Evolutionary conservation across 2,888 invertebrate genomes (phyloP).

Genomic region (Scaptodrosophila latifasciaeformis): DNA sequence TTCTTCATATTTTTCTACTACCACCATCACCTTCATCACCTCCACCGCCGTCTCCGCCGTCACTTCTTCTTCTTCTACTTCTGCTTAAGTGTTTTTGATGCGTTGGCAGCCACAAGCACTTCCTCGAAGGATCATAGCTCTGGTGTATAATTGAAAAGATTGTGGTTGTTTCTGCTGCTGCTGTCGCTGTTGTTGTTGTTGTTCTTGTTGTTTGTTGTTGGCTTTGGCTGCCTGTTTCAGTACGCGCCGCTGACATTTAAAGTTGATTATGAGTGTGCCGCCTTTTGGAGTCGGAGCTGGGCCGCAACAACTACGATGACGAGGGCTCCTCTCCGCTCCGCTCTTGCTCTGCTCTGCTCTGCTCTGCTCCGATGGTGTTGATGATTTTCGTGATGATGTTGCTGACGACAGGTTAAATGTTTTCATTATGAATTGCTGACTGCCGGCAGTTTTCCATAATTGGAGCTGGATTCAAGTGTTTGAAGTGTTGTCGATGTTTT

Average conservation of each 20-base stretch:
- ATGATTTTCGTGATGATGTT: conserved; percentile 43
- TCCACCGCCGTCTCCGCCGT: neutral
- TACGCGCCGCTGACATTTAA: no score
- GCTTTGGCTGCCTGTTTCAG: no score
- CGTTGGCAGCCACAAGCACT: conserved; percentile 32
- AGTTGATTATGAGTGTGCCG: no score
- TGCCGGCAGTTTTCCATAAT: conserved; percentile 45
- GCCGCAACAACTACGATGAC: no score
- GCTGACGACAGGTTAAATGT: conserved; percentile 67
- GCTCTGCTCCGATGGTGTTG: conserved; percentile 22
- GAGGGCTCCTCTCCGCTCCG: conserved; percentile 5
- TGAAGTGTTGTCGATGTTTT: conserved; percentile 39
- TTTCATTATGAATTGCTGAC: conserved; percentile 63
- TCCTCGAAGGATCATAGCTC: conserved; percentile 64
- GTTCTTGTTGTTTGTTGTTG: conserved; percentile 57
- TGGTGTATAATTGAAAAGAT: conserved; percentile 58
- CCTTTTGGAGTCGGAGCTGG: no score
- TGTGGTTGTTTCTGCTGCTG: neutral
- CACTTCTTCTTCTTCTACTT: neutral
- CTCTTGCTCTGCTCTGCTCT: conserved; percentile 13
- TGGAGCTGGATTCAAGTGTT: conserved; percentile 61
- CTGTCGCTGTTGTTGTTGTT: conserved; percentile 8
- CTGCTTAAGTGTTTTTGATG: conserved; percentile 18
- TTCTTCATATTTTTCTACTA: no score
- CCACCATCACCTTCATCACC: neutral